Conservation (phyloP, 1,140 invertebrate species). For the Magallana angulata region DNA sequence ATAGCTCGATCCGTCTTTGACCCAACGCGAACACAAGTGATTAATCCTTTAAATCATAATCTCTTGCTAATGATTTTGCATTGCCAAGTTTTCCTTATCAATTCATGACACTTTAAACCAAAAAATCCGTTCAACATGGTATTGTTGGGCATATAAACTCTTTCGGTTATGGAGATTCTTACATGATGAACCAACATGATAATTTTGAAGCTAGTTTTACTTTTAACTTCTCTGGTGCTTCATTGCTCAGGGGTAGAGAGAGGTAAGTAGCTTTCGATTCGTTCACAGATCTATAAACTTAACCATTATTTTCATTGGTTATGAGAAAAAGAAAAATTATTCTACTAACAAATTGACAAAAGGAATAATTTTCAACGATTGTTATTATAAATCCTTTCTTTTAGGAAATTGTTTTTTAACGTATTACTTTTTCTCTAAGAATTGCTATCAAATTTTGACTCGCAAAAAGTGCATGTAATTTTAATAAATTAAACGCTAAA, state of each 20-base stretch:
- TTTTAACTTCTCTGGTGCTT: background rate
- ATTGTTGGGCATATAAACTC: background rate
- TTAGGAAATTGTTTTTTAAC: too few species aligned
- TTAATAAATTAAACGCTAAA: too few species aligned
- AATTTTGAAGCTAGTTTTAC: background rate
- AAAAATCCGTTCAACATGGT: background rate
- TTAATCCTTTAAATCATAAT: slow-evolving; percentile 5
- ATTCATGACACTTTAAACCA: slow-evolving; percentile 1
- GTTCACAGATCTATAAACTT: too few species aligned
- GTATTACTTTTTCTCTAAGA: too few species aligned
- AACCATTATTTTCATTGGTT: too few species aligned
- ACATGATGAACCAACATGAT: background rate
- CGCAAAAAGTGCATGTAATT: too few species aligned
- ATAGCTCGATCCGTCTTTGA: background rate
- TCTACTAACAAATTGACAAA: too few species aligned
- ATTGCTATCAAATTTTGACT: too few species aligned
- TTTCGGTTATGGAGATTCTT: background rate
- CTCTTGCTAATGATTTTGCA: background rate
- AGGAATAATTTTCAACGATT: too few species aligned
- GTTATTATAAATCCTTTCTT: too few species aligned
- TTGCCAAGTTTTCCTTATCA: background rate
- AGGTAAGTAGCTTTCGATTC: background rate
- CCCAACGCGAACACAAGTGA: background rate
- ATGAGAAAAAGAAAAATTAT: too few species aligned
- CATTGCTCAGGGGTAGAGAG: background rate